These are phyloP conservation scores for Belonocnema kinseyi DNA, from an alignment of 1,140 invertebrate genomes.

Conservation along the genomic window DNA sequence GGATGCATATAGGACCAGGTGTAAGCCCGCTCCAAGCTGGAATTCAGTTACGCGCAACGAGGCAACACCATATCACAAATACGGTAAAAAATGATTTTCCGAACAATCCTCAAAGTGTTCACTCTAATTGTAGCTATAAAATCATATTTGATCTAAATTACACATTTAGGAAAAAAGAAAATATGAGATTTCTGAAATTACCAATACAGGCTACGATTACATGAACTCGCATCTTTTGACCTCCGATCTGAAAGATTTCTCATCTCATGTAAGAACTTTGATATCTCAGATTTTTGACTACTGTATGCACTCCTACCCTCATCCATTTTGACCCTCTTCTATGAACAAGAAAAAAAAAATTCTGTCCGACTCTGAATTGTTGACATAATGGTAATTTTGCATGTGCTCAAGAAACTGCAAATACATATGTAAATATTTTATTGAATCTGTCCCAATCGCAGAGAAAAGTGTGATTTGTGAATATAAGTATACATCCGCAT, in stretches of 20 bases:
- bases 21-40: conserved; percentile 50
- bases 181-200: conserved; percentile 27
- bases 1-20: conserved; percentile 47
- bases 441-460: background rate
- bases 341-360: too few relatives aligned
- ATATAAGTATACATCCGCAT: background rate
- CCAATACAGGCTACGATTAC: too few relatives aligned
- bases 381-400: conserved; percentile 18
- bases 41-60: conserved; percentile 51
- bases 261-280: too few relatives aligned
- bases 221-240: too few relatives aligned
- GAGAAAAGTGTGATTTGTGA: conserved; percentile 4
- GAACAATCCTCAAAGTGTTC: conserved; percentile 42
- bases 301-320: too few relatives aligned
- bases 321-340: too few relatives aligned
- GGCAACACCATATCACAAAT: conserved; percentile 50
- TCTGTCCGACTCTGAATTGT: too few relatives aligned
- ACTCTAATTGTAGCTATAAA: conserved; percentile 46
- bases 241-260: too few relatives aligned
- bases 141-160: conserved; percentile 42
- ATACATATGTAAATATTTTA: conserved; percentile 24
- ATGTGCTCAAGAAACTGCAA: conserved; percentile 4
- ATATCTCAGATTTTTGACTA: too few relatives aligned
- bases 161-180: conserved; percentile 36
- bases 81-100: conserved; percentile 4